Conservation (phyloP, 2,888 invertebrate species). For the Apantesis nais region DNA sequence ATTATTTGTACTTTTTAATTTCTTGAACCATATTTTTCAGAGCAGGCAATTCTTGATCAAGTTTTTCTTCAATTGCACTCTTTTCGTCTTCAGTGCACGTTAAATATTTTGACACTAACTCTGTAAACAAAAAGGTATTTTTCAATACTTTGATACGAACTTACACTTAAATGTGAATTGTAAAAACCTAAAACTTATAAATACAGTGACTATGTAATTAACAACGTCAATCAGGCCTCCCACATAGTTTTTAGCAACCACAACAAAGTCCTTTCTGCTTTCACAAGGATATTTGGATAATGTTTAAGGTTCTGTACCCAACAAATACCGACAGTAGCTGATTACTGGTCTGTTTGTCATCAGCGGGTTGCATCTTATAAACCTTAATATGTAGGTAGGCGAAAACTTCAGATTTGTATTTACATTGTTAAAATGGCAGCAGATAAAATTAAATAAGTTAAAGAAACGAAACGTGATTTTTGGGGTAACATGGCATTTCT, state of each 20-base stretch:
- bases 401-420: too few species aligned
- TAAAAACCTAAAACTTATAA: neutral
- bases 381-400: too few species aligned
- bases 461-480: too few species aligned
- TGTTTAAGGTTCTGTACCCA: neutral
- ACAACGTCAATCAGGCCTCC: neutral
- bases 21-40: constrained; percentile 73
- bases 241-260: neutral
- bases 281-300: neutral
- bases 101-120: constrained; percentile 74
- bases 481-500: too few species aligned
- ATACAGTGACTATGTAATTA: neutral
- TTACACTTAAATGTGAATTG: too few species aligned
- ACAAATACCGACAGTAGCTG: neutral
- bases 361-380: too few species aligned
- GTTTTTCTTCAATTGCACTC: constrained; percentile 58
- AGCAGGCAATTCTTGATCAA: constrained; percentile 66
- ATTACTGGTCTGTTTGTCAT: neutral
- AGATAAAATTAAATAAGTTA: too few species aligned
- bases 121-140: constrained; percentile 54
- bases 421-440: too few species aligned
- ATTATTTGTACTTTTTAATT: constrained; percentile 74
- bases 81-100: constrained; percentile 72
- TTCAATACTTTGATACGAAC: too few species aligned
- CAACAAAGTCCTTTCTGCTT: neutral